Percentiles rank a stretch among this genome's conserved stretches.
Conservation (phyloP, 2,113 vertebrate genomes). For the Dromaius novaehollandiae region DNA sequence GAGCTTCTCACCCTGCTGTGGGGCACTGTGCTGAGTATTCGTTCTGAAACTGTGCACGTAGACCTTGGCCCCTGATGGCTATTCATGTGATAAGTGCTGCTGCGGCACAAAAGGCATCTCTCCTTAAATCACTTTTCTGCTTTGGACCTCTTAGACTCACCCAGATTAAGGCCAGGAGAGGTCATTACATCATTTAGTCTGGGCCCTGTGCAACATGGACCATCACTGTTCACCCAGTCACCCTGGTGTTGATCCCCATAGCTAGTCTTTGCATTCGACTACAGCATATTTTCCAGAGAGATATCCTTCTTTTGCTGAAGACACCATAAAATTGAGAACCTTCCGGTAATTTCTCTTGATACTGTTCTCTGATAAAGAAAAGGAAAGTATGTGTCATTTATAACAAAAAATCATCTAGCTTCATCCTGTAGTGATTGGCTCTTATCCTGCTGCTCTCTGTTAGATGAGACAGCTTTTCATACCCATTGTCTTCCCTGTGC, state of each 20-base stretch:
- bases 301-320: background rate
- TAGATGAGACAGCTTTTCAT: background rate
- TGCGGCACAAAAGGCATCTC: background rate
- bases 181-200: background rate
- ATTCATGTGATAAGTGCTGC: rapidly evolving
- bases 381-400: background rate
- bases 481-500: rapidly evolving
- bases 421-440: background rate
- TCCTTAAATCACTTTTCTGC: background rate
- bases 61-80: background rate
- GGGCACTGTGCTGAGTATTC: background rate
- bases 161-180: background rate
- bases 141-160: background rate
- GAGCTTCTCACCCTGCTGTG: background rate
- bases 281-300: background rate
- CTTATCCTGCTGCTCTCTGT: background rate
- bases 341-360: background rate
- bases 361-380: background rate
- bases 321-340: background rate
- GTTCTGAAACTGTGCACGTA: background rate
- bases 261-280: background rate
- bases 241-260: background rate
- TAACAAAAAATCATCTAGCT: background rate
- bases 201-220: background rate
- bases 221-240: background rate